Conservation (phyloP, 1,140 invertebrate species). For the Temnothorax longispinosus region DNA sequence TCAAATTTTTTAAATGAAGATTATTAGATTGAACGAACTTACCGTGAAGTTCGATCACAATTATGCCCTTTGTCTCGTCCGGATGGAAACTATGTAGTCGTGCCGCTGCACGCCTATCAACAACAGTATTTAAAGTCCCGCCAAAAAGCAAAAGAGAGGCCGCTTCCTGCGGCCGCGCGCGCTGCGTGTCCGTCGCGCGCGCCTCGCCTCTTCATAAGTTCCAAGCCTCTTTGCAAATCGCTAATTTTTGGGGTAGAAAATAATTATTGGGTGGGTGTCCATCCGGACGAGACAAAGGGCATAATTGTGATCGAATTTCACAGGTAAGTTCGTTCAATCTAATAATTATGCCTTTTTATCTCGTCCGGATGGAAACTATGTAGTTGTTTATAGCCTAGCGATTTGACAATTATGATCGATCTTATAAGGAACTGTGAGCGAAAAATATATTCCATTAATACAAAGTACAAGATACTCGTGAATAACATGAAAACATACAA, state of each 20-base stretch:
- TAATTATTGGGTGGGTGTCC: too few species aligned
- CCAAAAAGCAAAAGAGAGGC: not conserved
- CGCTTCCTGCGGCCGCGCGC: not conserved
- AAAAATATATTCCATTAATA: too few species aligned
- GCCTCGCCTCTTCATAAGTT: not conserved
- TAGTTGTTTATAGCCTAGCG: not conserved
- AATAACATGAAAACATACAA: too few species aligned
- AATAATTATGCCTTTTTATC: too few species aligned
- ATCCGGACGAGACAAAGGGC: not conserved
- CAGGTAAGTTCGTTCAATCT: not conserved
- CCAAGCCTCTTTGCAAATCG: not conserved
- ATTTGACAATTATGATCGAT: not conserved
- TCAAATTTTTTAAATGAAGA: too few species aligned
- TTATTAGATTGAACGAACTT: not conserved
- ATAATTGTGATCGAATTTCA: not conserved
- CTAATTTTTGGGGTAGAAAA: too few species aligned
- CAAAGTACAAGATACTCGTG: too few species aligned
- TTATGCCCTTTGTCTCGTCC: not conserved
- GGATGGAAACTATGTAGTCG: slow-evolving; percentile 1
- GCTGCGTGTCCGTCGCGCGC: too few species aligned
- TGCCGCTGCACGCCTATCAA: not conserved
- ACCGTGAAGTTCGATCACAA: not conserved
- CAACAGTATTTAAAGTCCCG: not conserved
- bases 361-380: slow-evolving; percentile 3
- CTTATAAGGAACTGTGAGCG: too few species aligned